Conservation (phyloP, 2,797 vertebrate genomes). For the Sebastes alutus region DNA sequence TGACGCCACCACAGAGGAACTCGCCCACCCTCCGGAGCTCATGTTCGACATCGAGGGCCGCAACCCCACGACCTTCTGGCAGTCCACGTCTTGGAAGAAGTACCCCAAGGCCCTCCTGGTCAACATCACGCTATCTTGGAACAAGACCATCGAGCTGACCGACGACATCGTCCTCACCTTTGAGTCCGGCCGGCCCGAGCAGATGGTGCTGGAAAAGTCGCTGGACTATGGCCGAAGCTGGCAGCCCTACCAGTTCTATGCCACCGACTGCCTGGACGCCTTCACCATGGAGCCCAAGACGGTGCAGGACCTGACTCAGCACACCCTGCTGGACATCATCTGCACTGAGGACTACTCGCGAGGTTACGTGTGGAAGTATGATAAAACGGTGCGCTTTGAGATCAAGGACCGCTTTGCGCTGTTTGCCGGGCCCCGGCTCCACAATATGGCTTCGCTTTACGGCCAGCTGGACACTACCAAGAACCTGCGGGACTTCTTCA, state of each 20-base stretch:
- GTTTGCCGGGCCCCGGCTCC: constrained; percentile 94
- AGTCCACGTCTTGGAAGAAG: constrained; percentile 96
- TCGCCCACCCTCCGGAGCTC: constrained; percentile 94
- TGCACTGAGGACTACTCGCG: constrained; percentile 98
- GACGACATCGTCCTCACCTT: constrained; percentile 98
- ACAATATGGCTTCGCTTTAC: constrained; percentile 98
- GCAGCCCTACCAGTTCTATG: constrained; percentile 98
- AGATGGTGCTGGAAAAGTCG: constrained; percentile 98
- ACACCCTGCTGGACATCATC: constrained; percentile 96
- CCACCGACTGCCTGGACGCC: constrained; percentile 96
- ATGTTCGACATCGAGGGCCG: constrained; percentile 98
- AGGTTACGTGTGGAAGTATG: constrained; percentile 94
- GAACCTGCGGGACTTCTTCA: constrained; percentile 98
- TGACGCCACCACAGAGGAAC: constrained; percentile 92
- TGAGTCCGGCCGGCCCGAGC: constrained; percentile 95
- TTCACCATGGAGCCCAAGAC: constrained; percentile 99
- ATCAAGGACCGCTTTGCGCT: constrained; percentile 98
- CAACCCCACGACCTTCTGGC: constrained; percentile 98
- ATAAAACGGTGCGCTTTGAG: constrained; percentile 98
- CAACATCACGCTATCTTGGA: constrained; percentile 98
- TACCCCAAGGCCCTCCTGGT: constrained; percentile 94
- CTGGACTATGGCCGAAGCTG: constrained; percentile 95
- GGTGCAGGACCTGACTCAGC: constrained; percentile 92
- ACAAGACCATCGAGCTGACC: constrained; percentile 98
- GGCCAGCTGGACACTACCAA: constrained; percentile 98